phyloP scores from a whole-genome alignment of 2,113 vertebrate species.

The Aptenodytes forsteri region DNA sequence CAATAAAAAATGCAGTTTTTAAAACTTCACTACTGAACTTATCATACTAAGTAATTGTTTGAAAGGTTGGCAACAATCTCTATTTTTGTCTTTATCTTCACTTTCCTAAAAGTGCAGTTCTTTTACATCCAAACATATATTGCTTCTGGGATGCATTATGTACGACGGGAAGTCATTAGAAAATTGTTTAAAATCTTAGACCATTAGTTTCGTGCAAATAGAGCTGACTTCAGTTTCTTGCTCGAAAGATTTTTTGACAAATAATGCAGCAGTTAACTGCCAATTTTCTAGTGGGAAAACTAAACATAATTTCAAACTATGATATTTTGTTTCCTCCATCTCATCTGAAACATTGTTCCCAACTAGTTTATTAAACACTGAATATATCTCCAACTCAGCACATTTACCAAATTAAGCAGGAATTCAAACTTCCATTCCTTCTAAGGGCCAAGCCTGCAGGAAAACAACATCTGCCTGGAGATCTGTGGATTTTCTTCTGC shows the following conservation, averaged over 20 bases:
- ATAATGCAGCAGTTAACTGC: not conserved
- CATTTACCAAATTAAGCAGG: not conserved
- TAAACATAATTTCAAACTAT: not conserved
- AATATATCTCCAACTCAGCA: not conserved
- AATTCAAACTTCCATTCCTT: not conserved
- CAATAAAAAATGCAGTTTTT: not conserved
- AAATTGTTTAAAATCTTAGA: not conserved
- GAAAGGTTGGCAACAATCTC: not conserved
- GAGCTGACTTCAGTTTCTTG: not conserved
- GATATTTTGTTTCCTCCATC: not conserved
- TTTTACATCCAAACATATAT: not conserved
- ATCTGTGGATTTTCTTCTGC: not conserved
- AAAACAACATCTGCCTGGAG: not conserved
- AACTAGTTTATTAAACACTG: not conserved
- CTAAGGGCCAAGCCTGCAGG: not conserved
- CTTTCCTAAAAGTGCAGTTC: not conserved
- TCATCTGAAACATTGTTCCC: not conserved
- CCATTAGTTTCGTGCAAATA: not conserved
- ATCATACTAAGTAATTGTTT: not conserved
- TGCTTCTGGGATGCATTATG: not conserved
- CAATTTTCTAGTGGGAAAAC: conserved; percentile 1
- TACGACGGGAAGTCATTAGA: not conserved
- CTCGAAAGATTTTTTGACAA: not conserved
- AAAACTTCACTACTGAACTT: not conserved
- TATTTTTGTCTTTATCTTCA: not conserved